A percentile compares a stretch with the other conserved stretches of the same genome.
phyloP scores from a whole-genome alignment of 2,797 vertebrate genomes.

The Pelobates cultripes region DNA sequence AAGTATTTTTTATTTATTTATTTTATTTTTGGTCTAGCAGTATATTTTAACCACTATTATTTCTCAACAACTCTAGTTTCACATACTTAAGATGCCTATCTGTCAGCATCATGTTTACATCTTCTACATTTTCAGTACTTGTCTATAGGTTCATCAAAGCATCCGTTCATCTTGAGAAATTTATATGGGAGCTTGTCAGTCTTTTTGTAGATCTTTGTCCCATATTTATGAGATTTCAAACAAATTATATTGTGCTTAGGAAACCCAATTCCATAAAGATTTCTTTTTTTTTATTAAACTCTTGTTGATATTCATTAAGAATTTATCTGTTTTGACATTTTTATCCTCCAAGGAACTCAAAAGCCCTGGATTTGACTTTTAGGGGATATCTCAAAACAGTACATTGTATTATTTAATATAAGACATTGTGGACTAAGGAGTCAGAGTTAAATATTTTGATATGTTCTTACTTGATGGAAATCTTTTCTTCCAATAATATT shows the following conservation, averaged over 20 bases:
- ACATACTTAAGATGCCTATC: slow-evolving; percentile 7
- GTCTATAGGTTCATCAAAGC: slow-evolving; percentile 2
- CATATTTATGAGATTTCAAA: slow-evolving; percentile 30
- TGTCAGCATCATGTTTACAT: slow-evolving; percentile 15
- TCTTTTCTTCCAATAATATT: slow-evolving; percentile 39
- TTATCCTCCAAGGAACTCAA: slow-evolving; percentile 7
- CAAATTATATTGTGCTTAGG: slow-evolving; percentile 10
- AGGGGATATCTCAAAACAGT: slow-evolving; percentile 4
- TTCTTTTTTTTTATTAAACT: not conserved
- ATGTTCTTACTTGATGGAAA: slow-evolving; percentile 18
- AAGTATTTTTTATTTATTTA: not conserved
- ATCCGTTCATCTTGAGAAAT: slow-evolving; percentile 15
- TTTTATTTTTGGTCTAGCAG: slow-evolving; percentile 34
- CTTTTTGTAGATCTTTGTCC: slow-evolving; percentile 5
- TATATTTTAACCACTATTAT: slow-evolving; percentile 13
- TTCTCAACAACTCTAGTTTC: slow-evolving; percentile 29
- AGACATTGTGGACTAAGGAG: slow-evolving; percentile 11
- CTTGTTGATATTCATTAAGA: slow-evolving; percentile 25
- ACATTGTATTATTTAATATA: slow-evolving; percentile 17
- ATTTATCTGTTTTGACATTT: slow-evolving; percentile 19
- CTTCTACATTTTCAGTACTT: slow-evolving; percentile 6
- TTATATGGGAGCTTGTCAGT: slow-evolving; percentile 8
- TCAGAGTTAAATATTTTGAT: not conserved
- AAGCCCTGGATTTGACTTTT: not conserved
- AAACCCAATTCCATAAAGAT: slow-evolving; percentile 8